Evolutionary conservation across 2,888 invertebrate species (phyloP).

Genomic region (Taphrorychus bicolor): DNA sequence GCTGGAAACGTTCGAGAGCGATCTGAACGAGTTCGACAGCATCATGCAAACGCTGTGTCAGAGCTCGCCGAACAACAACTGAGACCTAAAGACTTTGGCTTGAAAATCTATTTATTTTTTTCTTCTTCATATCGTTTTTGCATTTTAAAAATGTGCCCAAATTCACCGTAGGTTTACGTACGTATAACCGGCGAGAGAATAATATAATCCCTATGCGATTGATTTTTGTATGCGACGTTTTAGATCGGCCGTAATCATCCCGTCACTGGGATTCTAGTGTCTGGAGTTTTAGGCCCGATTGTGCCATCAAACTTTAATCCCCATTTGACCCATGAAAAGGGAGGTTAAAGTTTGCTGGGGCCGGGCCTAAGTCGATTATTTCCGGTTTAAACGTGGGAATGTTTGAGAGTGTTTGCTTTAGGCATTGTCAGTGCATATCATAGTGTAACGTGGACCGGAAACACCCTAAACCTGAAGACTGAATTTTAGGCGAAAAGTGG

Average conservation of each 20-base stretch:
- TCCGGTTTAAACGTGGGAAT: background rate
- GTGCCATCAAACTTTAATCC: too few species aligned
- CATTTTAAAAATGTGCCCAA: conserved; percentile 36
- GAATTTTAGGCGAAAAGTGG: too few species aligned
- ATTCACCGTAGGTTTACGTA: background rate
- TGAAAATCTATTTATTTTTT: conserved; percentile 32
- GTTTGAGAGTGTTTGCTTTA: background rate
- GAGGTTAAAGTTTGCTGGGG: background rate
- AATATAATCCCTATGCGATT: background rate
- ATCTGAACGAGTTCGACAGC: conserved; percentile 77
- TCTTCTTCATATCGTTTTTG: conserved; percentile 16
- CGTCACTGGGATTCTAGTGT: background rate
- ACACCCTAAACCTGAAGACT: background rate
- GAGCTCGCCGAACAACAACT: conserved; percentile 64
- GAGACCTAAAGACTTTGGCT: conserved; percentile 6
- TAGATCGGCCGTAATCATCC: conserved; percentile 33
- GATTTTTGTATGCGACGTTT: conserved; percentile 29
- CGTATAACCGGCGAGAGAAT: too few species aligned
- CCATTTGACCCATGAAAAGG: too few species aligned
- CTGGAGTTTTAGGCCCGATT: too few species aligned
- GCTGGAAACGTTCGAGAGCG: conserved; percentile 76
- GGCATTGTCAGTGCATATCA: background rate
- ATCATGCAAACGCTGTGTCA: conserved; percentile 75
- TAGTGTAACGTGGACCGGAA: background rate
- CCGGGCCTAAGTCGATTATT: background rate